A percentile compares a stretch with the other conserved stretches of the same genome.
Evolutionary conservation across 1,140 invertebrate species (phyloP).

Genomic region (Paraescarpia echinospica): DNA sequence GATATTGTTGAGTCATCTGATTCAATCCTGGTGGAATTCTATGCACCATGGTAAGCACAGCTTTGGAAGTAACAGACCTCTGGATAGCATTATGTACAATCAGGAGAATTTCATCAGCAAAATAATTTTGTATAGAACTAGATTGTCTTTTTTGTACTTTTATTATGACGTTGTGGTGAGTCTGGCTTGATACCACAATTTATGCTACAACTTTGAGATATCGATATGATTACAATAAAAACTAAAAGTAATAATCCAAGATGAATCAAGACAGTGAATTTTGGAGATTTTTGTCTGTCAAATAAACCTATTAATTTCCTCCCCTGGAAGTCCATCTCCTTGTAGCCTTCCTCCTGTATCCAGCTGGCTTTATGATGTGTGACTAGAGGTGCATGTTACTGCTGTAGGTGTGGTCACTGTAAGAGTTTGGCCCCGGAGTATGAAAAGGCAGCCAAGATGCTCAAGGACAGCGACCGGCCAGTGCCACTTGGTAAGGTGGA

Average conservation of each 20-base stretch:
- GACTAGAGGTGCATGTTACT: constrained; percentile 14
- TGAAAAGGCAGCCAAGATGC: constrained; percentile 84
- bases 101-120: too few relatives aligned
- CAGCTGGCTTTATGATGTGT: neutral
- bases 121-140: too few relatives aligned
- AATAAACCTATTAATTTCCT: too few relatives aligned
- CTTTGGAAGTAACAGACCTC: neutral
- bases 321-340: neutral
- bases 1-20: constrained; percentile 52
- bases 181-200: too few relatives aligned
- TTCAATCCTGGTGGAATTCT: constrained; percentile 62
- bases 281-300: neutral
- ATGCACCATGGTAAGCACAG: constrained; percentile 60
- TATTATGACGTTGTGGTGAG: too few relatives aligned
- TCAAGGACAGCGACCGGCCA: constrained; percentile 76
- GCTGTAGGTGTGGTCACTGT: constrained; percentile 58
- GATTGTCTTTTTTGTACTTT: too few relatives aligned
- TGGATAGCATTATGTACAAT: neutral
- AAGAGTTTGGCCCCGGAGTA: constrained; percentile 90
- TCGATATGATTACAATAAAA: too few relatives aligned
- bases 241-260: too few relatives aligned
- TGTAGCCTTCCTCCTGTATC: neutral
- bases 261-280: neutral
- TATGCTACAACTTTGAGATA: too few relatives aligned
- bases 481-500: constrained; percentile 62